These are phyloP conservation scores for Boulengeromyrus knoepffleri DNA, from an alignment of 2,113 vertebrate genomes.

Conservation along the genomic window DNA sequence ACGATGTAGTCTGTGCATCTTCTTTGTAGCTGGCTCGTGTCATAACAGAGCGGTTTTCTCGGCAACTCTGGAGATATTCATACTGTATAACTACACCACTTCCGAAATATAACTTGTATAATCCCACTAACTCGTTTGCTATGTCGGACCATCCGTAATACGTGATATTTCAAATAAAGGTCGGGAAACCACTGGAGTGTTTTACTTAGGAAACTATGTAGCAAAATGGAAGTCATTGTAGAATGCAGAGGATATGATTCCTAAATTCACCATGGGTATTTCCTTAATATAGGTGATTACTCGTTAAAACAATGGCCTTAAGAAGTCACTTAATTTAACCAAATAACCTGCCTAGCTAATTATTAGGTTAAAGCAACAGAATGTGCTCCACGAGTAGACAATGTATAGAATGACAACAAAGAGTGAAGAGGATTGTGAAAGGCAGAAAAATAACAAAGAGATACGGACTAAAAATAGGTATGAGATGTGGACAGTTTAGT, in stretches of 20 bases:
- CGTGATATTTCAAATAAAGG: not conserved
- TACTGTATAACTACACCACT: not conserved
- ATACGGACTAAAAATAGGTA: not conserved
- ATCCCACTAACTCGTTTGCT: not conserved
- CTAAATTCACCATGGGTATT: not conserved
- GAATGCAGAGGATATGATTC: not conserved
- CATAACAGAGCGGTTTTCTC: not conserved
- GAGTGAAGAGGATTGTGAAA: conserved; percentile 12
- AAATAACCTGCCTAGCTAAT: not conserved
- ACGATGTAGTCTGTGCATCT: not conserved
- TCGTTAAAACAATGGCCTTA: not conserved
- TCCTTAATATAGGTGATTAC: not conserved
- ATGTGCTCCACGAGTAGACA: not conserved
- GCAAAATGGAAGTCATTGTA: not conserved
- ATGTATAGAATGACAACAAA: not conserved
- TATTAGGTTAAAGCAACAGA: not conserved
- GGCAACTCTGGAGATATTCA: not conserved
- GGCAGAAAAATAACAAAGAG: not conserved
- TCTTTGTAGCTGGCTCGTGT: not conserved
- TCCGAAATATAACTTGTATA: not conserved
- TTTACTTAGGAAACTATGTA: not conserved
- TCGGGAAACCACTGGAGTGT: not conserved
- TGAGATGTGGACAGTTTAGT: not conserved
- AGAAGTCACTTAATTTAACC: not conserved
- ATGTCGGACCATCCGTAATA: not conserved